Evolutionary conservation across 2,888 invertebrate genomes (phyloP).

Genomic region (Hydroisotoma schaefferi): DNA sequence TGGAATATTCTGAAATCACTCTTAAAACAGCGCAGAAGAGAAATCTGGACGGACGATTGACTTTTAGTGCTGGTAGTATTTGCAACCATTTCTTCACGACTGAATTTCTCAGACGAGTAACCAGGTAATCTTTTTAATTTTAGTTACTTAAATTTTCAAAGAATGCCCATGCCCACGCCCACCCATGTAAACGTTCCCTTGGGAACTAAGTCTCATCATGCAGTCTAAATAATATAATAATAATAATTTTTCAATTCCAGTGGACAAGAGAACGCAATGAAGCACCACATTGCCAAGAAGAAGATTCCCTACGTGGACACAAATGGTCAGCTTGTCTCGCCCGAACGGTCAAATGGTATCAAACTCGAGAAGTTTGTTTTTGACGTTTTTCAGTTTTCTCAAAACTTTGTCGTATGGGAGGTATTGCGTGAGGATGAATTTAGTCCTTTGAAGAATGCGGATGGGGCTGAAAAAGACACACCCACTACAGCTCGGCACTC

Average conservation of each 20-base stretch:
- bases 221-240: background rate
- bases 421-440: constrained; percentile 89
- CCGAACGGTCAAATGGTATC: constrained; percentile 85
- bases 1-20: constrained; percentile 96
- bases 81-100: constrained; percentile 96
- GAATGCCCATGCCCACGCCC: no score
- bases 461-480: constrained; percentile 82
- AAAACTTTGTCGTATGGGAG: constrained; percentile 90
- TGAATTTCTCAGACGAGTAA: constrained; percentile 74
- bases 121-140: constrained; percentile 52
- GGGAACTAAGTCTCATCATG: background rate
- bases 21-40: constrained; percentile 76
- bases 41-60: constrained; percentile 71
- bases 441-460: constrained; percentile 92
- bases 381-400: constrained; percentile 92
- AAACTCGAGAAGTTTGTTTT: constrained; percentile 99
- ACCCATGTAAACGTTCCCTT: no score
- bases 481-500: constrained; percentile 80
- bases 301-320: constrained; percentile 84
- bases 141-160: no score
- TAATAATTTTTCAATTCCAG: constrained; percentile 38
- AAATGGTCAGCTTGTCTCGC: constrained; percentile 67
- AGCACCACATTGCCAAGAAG: constrained; percentile 93
- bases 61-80: constrained; percentile 94
- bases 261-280: constrained; percentile 69